Evolutionary conservation across 2,888 invertebrate genomes (phyloP).

Genomic region (Aproaerema taeniolella): DNA sequence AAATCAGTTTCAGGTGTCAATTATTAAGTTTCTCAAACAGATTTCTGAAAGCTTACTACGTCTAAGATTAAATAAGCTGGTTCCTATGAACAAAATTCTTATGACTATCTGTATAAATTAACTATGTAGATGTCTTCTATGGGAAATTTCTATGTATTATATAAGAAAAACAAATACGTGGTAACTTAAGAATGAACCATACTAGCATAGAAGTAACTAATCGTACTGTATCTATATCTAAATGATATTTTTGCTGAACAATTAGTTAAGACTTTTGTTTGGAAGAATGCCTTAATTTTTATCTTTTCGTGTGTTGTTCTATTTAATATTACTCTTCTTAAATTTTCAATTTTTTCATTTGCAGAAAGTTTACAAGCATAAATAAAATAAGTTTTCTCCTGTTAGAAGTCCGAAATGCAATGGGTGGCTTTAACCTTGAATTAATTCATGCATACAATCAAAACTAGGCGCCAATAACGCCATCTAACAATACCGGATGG

Average conservation of each 20-base stretch:
- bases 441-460: too few relatives aligned
- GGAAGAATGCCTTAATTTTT: too few relatives aligned
- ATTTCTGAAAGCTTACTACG: slow-evolving; percentile 1
- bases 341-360: too few relatives aligned
- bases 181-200: neutral
- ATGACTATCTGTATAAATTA: slow-evolving; percentile 17
- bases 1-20: too few relatives aligned
- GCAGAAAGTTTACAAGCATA: too few relatives aligned
- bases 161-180: neutral
- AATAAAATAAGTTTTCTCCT: too few relatives aligned
- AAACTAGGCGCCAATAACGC: too few relatives aligned
- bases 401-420: too few relatives aligned
- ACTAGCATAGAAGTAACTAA: neutral
- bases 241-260: neutral
- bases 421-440: too few relatives aligned
- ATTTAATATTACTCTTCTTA: too few relatives aligned
- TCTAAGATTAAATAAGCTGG: slow-evolving; percentile 10
- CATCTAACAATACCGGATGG: too few relatives aligned
- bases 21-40: neutral
- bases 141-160: slow-evolving; percentile 4
- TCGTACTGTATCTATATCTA: neutral
- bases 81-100: slow-evolving; percentile 17
- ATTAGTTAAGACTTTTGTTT: neutral
- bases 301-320: too few relatives aligned
- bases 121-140: slow-evolving; percentile 7